Evolutionary conservation across 2,113 vertebrate genomes (phyloP).

Genomic region (Trochalopteron elliotii): DNA sequence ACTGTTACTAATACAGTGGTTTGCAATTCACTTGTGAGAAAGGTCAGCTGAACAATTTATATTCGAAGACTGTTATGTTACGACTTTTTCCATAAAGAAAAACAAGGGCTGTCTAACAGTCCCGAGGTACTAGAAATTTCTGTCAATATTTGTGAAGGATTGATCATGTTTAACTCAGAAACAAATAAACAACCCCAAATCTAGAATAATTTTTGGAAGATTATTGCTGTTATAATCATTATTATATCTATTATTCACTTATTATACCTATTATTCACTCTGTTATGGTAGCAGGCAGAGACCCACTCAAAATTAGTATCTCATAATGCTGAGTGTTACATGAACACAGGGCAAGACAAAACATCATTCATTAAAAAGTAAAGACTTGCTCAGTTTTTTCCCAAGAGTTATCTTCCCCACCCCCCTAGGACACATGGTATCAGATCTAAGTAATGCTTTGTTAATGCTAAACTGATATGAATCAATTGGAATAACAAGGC

Average conservation of each 20-base stretch:
- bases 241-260: background rate
- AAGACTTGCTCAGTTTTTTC: background rate
- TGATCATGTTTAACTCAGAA: background rate
- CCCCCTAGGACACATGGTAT: background rate
- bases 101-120: background rate
- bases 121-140: background rate
- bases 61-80: background rate
- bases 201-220: background rate
- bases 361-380: background rate
- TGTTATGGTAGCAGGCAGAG: background rate
- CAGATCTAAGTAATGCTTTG: background rate
- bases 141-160: background rate
- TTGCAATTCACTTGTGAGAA: background rate
- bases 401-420: background rate
- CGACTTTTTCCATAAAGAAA: background rate
- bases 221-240: background rate
- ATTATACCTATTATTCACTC: background rate
- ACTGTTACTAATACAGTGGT: background rate
- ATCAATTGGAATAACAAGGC: background rate
- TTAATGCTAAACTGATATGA: background rate
- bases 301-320: background rate
- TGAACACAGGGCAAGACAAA: background rate
- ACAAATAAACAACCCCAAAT: background rate
- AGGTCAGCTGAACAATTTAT: constrained; percentile 22
- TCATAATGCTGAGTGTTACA: background rate